Conservation (phyloP, 1,140 invertebrate genomes). For the Stegodyphus mimosarum region DNA sequence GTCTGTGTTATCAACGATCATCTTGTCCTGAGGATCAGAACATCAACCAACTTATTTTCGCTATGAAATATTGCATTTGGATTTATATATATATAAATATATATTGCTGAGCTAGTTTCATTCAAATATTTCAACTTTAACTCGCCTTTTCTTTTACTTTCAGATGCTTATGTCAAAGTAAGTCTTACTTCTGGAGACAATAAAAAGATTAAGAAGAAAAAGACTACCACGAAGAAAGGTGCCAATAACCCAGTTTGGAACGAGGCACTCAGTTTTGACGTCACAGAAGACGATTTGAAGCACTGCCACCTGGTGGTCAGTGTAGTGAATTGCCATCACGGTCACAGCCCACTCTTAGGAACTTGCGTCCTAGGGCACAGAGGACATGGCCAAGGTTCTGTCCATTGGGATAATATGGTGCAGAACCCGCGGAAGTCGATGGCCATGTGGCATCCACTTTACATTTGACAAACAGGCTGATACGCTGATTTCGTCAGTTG, state of each 20-base stretch:
- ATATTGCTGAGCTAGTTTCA: no score
- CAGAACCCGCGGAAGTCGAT: slow-evolving; percentile 83
- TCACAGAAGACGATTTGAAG: slow-evolving; percentile 78
- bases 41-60: no score
- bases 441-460: slow-evolving; percentile 85
- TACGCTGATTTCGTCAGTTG: background rate
- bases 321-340: slow-evolving; percentile 91
- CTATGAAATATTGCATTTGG: no score
- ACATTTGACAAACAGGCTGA: slow-evolving; percentile 57
- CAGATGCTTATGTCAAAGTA: slow-evolving; percentile 76
- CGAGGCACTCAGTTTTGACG: slow-evolving; percentile 74
- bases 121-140: no score
- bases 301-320: slow-evolving; percentile 86
- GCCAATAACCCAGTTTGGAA: slow-evolving; percentile 74
- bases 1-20: no score
- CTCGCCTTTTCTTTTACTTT: slow-evolving; percentile 8
- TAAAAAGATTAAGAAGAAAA: slow-evolving; percentile 74
- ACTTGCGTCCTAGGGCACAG: slow-evolving; percentile 78
- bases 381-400: slow-evolving; percentile 72
- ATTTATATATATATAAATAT: no score
- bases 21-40: no score
- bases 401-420: slow-evolving; percentile 85
- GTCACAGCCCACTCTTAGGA: slow-evolving; percentile 78
- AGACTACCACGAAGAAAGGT: slow-evolving; percentile 73
- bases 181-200: slow-evolving; percentile 72